Evolutionary conservation across 1,140 invertebrate genomes (phyloP), one percentile per base, ranked within the genome.

Genomic region (Apocrypta bakeri): DNA sequence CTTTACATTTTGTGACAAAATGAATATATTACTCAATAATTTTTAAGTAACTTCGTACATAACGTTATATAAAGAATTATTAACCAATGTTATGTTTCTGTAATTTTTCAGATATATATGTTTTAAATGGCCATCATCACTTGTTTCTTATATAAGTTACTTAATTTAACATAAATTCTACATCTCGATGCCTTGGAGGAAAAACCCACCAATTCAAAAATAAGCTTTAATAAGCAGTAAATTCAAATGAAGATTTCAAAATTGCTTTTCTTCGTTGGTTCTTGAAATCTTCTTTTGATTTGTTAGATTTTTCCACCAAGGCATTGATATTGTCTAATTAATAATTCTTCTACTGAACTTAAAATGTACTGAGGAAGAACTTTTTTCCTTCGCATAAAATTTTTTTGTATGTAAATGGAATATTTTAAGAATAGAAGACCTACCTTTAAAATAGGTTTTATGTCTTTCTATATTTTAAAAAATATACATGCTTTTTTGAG

Each of bases 381-480:
- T 69, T 76, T 37, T 82, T 81, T 42, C 74, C 77, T 77, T 56
- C n/a, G 69, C 37, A n/a, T 56, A 82, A 71, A 69, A 56, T 48
- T 61, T 24, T 64, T 27, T n/a, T 73, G 37, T 68, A 40, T 81
- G 79, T 68, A 81, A 75, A 81, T 48, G 75, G 48, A 56, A 66
- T 25, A 6, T 73, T n/a, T 73, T 48, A 68, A 68, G n/a, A 77
- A 72, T 82, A 82, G 40, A 77, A 72, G 63, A 7, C 42, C 73
- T 82, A n/a, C n/a, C n/a, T n/a, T n/a, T n/a, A n/a, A n/a, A n/a
- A n/a, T n/a, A n/a, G n/a, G n/a, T n/a, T n/a, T n/a, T n/a, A n/a
- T n/a, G n/a, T n/a, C n/a, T n/a, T n/a, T n/a, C n/a, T n/a, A n/a
- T n/a, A n/a, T n/a, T n/a, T n/a, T n/a, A n/a, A n/a, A n/a, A n/a